phyloP scores from a whole-genome alignment of 2,113 vertebrate genomes.

The Columbina picui region DNA sequence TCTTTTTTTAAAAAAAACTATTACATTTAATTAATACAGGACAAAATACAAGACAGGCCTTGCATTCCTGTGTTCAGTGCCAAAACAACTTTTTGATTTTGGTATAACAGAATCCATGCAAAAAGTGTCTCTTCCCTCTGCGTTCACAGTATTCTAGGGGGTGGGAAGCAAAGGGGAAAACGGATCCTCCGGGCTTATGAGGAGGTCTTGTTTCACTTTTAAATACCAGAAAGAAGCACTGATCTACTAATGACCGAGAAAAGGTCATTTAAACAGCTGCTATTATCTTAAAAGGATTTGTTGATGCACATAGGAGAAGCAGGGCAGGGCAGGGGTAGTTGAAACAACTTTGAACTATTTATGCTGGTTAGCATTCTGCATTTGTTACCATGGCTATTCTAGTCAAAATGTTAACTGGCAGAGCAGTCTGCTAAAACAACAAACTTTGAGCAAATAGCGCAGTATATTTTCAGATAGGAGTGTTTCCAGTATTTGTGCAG shows the following conservation, averaged over 20 bases:
- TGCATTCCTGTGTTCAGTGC: background rate
- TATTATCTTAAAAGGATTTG: background rate
- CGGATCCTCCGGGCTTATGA: background rate
- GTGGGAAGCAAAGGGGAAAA: background rate
- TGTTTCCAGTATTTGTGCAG: background rate
- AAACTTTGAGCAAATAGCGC: constrained; percentile 7
- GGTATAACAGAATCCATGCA: background rate
- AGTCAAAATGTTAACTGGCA: constrained; percentile 31
- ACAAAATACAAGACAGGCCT: background rate
- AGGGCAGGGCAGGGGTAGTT: background rate
- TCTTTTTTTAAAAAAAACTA: background rate
- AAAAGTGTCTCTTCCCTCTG: background rate
- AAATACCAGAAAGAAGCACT: background rate
- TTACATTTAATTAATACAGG: background rate
- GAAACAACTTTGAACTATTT: constrained; percentile 6
- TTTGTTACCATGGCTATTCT: constrained; percentile 44
- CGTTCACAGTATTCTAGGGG: background rate
- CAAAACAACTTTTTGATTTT: background rate
- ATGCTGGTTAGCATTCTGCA: background rate
- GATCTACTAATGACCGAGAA: background rate
- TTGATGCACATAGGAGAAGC: background rate
- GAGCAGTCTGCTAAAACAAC: constrained; percentile 20
- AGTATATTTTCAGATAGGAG: background rate
- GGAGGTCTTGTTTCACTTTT: background rate
- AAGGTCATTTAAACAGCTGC: background rate